These are phyloP conservation scores for Melanerpes formicivorus DNA, from an alignment of 2,113 vertebrate genomes.

Conservation along the genomic window DNA sequence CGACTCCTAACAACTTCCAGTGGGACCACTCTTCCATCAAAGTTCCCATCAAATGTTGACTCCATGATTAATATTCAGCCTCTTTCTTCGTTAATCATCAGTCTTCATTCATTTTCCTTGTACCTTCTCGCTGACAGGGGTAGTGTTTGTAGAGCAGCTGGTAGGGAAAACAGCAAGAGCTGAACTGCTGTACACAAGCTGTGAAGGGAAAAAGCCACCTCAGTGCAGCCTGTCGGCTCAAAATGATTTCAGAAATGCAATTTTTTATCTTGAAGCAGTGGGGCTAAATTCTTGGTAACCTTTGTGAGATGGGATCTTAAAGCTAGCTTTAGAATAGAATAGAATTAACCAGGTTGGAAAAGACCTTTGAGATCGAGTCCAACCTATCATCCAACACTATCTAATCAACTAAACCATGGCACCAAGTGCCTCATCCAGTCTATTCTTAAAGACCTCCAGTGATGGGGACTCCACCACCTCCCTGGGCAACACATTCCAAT, in stretches of 20 bases:
- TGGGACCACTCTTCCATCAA: conserved; percentile 68
- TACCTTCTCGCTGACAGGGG: conserved; percentile 50
- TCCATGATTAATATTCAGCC: conserved; percentile 74
- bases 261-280: not conserved
- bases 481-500: too few relatives aligned
- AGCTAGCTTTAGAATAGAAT: not conserved
- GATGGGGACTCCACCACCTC: too few relatives aligned
- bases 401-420: too few relatives aligned
- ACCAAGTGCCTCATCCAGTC: too few relatives aligned
- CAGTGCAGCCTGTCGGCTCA: not conserved
- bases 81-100: conserved; percentile 72
- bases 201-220: conserved; percentile 41
- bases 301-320: not conserved
- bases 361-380: too few relatives aligned
- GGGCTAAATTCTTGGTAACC: not conserved
- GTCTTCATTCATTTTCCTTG: conserved; percentile 51
- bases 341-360: too few relatives aligned
- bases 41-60: conserved; percentile 62
- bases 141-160: conserved; percentile 45
- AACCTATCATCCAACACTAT: too few relatives aligned
- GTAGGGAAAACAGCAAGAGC: conserved; percentile 33
- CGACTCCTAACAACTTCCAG: conserved; percentile 73
- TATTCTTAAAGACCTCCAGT: too few relatives aligned
- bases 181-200: conserved; percentile 47
- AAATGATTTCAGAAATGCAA: not conserved